Evolutionary conservation across 2,888 invertebrate genomes (phyloP), one percentile per base, ranked within the genome.

Genomic region (Amorpha juglandis): DNA sequence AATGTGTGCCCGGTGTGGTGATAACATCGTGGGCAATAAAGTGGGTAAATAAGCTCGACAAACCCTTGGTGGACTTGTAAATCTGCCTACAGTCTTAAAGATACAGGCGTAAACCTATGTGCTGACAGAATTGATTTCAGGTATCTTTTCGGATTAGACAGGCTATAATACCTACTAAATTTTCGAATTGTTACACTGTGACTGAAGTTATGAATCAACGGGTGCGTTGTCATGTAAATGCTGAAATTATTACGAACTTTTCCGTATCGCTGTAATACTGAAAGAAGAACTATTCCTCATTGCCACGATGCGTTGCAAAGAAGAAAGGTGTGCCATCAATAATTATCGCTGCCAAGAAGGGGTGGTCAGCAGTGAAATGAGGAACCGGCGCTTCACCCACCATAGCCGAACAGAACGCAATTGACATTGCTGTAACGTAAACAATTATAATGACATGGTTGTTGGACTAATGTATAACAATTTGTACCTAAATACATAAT

Each of bases 311-410:
- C 0, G 77, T 73, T 6, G 87, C 82, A 52, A 81, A 69, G 79
- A 91, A 90, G 73, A 79, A 82, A 0, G 82, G 78, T 0, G 74
- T 72, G 63, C 77, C 78, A 21, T 78, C 74, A 33, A 80, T 74
- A 27, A 84, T 68, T 63, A 91, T 80, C 8, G 72, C 77, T 9
- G 78, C 81, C 63, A 90, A 68, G 82, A 90, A 91, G 0, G 90
- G 88, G 14, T 79, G 84, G 70, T 91, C 85, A 0, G 89, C 91
- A 12, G 73, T 71, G 79, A 91, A 90, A 16, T 67, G 68, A 9
- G 69, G 81, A 68, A 83, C 82, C 9, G 84, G 84, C 0, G 70
- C 68, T 63, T 74, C 65, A 70, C 75, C 70, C 53, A 87, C 48
- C 58, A 87, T 78, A 9, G 86, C 84, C 19, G 78, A 82, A 70